Percentiles rank a stretch among this genome's conserved stretches.
Evolutionary conservation across 2,797 vertebrate species (phyloP).

Genomic region (Neosilurus hyrtlii): DNA sequence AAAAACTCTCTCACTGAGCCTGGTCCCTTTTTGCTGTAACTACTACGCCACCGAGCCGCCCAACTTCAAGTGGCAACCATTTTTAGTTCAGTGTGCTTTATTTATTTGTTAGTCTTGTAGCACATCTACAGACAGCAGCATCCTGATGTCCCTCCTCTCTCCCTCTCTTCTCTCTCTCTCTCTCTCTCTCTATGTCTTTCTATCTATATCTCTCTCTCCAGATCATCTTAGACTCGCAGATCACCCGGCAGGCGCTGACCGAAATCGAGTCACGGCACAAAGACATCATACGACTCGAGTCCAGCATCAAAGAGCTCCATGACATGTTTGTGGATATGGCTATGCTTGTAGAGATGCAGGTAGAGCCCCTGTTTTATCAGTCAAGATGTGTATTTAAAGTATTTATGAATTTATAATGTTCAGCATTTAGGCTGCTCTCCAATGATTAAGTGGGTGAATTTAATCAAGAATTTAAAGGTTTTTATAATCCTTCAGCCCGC

Average conservation of each 20-base stretch:
- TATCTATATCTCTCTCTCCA: conserved; percentile 52
- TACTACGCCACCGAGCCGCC: no score
- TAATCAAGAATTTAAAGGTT: neutral
- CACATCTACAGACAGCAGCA: neutral
- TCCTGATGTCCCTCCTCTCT: neutral
- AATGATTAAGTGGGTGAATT: neutral
- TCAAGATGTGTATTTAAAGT: neutral
- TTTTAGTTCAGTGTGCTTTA: no score
- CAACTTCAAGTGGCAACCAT: no score
- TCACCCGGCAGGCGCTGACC: conserved; percentile 88
- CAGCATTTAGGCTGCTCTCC: neutral
- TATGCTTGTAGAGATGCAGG: conserved; percentile 93
- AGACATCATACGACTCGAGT: conserved; percentile 91
- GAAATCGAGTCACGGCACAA: conserved; percentile 94
- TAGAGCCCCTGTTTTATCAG: conserved; percentile 51
- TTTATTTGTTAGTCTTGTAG: neutral
- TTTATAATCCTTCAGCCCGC: neutral
- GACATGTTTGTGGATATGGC: conserved; percentile 95
- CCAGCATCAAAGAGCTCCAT: conserved; percentile 89
- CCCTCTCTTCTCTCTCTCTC: neutral
- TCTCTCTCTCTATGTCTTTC: neutral
- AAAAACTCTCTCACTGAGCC: no score
- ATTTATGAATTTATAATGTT: no score
- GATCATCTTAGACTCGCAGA: conserved; percentile 94
- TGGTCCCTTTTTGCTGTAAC: no score